Conservation (phyloP, 2,797 vertebrate species). For the Pangasius mekongensis region DNA sequence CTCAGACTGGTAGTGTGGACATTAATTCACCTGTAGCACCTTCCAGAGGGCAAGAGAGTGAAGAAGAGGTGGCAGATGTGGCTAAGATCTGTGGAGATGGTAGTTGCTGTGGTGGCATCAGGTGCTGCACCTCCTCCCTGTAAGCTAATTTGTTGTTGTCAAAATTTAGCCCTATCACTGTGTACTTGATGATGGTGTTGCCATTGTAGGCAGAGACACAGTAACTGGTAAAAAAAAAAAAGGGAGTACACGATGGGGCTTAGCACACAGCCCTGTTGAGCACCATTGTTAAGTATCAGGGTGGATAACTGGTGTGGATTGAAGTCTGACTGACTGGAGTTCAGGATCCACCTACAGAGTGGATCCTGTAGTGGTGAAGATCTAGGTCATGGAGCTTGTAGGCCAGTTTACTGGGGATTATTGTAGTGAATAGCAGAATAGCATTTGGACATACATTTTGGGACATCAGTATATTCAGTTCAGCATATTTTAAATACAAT, state of each 20-base stretch:
- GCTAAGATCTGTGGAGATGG: neutral
- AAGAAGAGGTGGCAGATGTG: neutral
- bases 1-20: neutral
- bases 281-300: neutral
- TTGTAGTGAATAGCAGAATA: neutral
- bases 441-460: neutral
- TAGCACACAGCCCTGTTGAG: neutral
- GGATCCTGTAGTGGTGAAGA: no score
- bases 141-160: neutral
- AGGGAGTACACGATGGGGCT: neutral
- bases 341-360: no score
- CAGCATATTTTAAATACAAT: neutral
- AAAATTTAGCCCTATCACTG: neutral
- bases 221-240: neutral
- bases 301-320: neutral
- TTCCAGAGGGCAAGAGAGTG: neutral
- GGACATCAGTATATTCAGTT: neutral
- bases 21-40: neutral
- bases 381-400: neutral
- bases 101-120: neutral
- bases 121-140: neutral
- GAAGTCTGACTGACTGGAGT: neutral
- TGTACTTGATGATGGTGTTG: neutral
- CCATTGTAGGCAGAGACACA: neutral
- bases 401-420: neutral